Base-by-base conservation (phyloP, 2,888 invertebrate species). In the Periphyllus acericola region DNA sequence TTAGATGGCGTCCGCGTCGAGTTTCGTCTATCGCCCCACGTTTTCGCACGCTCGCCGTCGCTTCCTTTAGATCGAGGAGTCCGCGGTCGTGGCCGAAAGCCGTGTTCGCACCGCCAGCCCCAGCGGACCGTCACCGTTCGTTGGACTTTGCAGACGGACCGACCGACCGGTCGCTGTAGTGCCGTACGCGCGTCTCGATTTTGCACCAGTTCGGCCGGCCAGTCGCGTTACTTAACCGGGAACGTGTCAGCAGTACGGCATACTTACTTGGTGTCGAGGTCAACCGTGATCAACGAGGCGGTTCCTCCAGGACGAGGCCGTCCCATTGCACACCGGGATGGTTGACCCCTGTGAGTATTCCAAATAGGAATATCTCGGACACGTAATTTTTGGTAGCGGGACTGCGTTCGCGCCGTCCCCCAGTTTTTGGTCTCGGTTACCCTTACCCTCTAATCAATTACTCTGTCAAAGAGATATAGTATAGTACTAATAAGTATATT, bases 331-430 rank as follows among this genome's bases (percentile, higher is more conserved):
- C 95, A 93, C 91, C 92, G 94, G 93, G 93, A 92, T 93, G 93
- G 94, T 93, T 95, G 94, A 95, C 94, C 93, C 93, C 93, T 94
- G 95, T 94, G 94, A 94, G 94, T 94, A 93, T 93, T 93, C 94
- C 94, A 94, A 94, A 94, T 93, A 94, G 93, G 94, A 93, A 93
- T 93, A 94, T 94, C 94, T 94, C 94, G 94, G 94, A 76, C 89
- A 89, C 89, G 89, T 89, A 89, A 89, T 89, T 89, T 89, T 89
- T 89, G 89, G 89, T 83, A 89, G 89, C 83, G 83, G 89, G 89
- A 89, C 89, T 89, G 89, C 89, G 89, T 89, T 84, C 89, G 89
- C 89, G 89, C 89, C 55, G 89, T 89, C 89, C 89, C 87, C 81
- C 68, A 74, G n/a, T 19, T 1, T 34, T 34, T 46, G 40, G 40